Evolutionary conservation across 2,113 vertebrate genomes (phyloP).

Genomic region (Heterochromis multidens): DNA sequence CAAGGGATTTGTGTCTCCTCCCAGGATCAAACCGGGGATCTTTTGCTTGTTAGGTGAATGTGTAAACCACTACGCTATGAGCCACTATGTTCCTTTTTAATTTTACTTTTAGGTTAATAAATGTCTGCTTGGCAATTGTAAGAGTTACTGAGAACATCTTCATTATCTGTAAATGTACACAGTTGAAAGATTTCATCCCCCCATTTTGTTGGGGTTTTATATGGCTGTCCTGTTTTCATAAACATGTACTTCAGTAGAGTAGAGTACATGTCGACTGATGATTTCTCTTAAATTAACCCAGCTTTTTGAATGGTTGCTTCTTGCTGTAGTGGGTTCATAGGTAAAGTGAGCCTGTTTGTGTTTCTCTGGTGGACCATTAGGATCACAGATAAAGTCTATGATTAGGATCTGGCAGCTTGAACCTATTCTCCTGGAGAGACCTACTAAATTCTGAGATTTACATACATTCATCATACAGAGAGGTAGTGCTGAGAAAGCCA

Average conservation of each 20-base stretch:
- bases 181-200: neutral
- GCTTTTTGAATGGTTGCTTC: conserved; percentile 2
- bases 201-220: neutral
- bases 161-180: conserved; percentile 21
- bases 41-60: too few relatives aligned
- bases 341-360: conserved; percentile 33
- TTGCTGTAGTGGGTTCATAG: neutral
- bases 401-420: conserved; percentile 29
- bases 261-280: neutral
- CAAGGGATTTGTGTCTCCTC: neutral
- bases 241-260: neutral
- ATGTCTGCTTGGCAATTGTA: neutral
- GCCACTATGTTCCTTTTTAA: neutral
- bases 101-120: neutral
- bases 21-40: too few relatives aligned
- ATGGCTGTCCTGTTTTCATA: neutral
- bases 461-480: conserved; percentile 28
- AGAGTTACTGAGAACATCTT: conserved; percentile 3
- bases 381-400: neutral
- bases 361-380: conserved; percentile 40
- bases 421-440: conserved; percentile 43
- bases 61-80: too few relatives aligned
- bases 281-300: neutral
- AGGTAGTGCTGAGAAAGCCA: conserved; percentile 47
- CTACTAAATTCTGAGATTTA: conserved; percentile 43